Conservation (phyloP, 2,113 vertebrate genomes). For the Sorex araneus region DNA sequence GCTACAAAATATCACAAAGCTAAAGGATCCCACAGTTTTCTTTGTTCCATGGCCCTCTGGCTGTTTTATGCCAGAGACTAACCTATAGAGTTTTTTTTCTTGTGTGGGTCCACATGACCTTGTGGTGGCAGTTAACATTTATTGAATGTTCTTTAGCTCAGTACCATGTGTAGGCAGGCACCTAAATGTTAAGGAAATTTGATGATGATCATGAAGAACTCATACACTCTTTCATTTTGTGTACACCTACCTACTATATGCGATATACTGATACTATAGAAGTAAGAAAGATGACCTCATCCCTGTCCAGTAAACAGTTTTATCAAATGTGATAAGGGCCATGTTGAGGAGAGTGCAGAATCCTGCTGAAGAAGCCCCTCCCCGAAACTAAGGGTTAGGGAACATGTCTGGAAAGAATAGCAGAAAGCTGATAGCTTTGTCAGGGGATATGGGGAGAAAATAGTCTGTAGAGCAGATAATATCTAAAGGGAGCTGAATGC, state of each 20-base stretch:
- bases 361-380: background rate
- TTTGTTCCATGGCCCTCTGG: background rate
- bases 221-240: background rate
- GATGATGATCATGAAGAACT: background rate
- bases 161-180: background rate
- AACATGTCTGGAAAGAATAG: background rate
- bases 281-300: background rate
- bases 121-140: background rate
- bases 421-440: background rate
- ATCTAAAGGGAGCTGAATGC: background rate
- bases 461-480: background rate
- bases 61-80: background rate
- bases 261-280: background rate
- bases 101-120: background rate
- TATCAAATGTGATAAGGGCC: background rate
- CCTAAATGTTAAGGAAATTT: background rate
- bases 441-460: background rate
- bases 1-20: background rate
- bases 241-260: background rate
- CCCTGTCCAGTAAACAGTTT: background rate
- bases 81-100: conserved; percentile 1
- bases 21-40: background rate
- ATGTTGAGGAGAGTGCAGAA: background rate
- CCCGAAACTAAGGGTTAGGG: background rate
- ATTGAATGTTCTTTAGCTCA: background rate